These are phyloP conservation scores for Acanthisitta chloris DNA, from an alignment of 2,113 vertebrate genomes.

Conservation along the genomic window DNA sequence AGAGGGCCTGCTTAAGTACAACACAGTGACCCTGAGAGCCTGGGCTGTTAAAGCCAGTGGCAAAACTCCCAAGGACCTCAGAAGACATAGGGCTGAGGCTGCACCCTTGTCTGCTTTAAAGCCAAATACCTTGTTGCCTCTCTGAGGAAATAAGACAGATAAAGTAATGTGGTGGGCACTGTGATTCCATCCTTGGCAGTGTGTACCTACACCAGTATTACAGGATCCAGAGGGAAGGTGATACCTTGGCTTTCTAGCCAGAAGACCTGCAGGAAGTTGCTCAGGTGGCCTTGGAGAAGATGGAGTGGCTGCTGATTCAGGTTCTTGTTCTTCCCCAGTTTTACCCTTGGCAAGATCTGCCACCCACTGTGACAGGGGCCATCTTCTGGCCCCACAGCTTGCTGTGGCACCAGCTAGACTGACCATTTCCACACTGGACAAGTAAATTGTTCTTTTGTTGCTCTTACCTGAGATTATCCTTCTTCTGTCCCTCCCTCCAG, in stretches of 20 bases:
- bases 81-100: background rate
- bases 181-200: background rate
- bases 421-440: background rate
- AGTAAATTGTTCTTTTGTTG: background rate
- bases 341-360: background rate
- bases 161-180: background rate
- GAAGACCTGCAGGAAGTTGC: background rate
- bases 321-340: background rate
- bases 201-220: fast-evolving
- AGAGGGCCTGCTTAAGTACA: conserved; percentile 25
- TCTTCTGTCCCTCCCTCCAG: background rate
- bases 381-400: fast-evolving
- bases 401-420: background rate
- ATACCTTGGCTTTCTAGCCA: background rate
- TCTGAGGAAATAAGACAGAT: background rate
- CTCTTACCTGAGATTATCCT: background rate
- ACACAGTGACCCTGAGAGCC: background rate
- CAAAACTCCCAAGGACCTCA: background rate
- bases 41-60: background rate
- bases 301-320: background rate
- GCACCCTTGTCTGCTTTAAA: background rate
- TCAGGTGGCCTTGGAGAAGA: background rate
- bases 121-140: background rate
- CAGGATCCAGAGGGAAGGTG: background rate
- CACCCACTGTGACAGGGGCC: background rate